phyloP scores from a whole-genome alignment of 2,113 vertebrate genomes.

The Brachypteracias leptosomus region DNA sequence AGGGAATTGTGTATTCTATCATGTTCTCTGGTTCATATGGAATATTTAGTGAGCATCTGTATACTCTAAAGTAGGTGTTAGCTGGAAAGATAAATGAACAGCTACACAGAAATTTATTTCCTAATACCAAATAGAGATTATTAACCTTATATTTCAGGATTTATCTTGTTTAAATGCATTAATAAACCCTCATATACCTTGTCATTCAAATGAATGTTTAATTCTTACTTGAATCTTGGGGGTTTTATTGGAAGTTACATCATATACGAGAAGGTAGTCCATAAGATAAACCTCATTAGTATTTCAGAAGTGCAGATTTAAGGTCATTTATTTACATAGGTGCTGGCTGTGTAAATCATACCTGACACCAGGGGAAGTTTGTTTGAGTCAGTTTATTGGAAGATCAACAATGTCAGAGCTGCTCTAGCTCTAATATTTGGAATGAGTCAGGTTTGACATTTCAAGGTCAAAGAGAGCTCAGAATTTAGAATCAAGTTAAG shows the following conservation, averaged over 20 bases:
- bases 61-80: background rate
- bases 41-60: background rate
- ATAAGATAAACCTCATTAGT: background rate
- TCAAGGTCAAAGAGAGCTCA: background rate
- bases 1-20: background rate
- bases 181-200: background rate
- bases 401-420: conserved; percentile 1
- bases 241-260: rapidly evolving
- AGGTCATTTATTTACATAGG: background rate
- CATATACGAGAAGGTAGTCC: background rate
- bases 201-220: background rate
- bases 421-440: background rate
- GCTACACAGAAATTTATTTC: background rate
- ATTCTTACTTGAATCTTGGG: background rate
- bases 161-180: background rate
- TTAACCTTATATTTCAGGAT: background rate
- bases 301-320: background rate
- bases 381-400: conserved; percentile 1
- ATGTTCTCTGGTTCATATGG: background rate
- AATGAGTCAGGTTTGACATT: conserved; percentile 48
- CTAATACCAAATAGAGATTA: background rate
- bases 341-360: background rate
- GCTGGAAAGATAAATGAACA: background rate
- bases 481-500: conserved; percentile 30
- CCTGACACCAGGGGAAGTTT: background rate